Base-by-base conservation (phyloP, 2,888 invertebrate genomes). In the Cerastis rubricosa region DNA sequence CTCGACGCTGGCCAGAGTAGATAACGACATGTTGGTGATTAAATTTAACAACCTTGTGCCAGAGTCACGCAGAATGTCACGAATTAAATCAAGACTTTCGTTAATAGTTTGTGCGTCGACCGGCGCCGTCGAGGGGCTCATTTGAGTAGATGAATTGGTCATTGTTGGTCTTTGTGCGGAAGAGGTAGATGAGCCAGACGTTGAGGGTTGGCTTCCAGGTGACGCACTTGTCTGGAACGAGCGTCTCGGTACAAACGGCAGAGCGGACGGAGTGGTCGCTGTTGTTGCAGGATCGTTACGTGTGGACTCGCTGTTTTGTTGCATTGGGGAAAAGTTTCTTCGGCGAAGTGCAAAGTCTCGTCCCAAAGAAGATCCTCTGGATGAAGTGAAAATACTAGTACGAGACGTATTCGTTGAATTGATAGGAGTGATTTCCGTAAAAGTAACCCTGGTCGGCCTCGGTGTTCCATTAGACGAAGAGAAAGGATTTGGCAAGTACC, bases 41-140 rank as follows among this genome's bases (percentile, higher is more conserved):
- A 97, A 91, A 86, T 96, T 96, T 61, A 97, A 89, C 29, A 97
- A 88, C 70, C 96, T 91, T 17, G 96, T 95, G 7, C 97, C 96
- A 0, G 97, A 97, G 88, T 96, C 97, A 71, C 96, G 92, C 17
- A 97, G 90, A 79, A 97, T 97, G 79, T 96, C 96, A 22, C 97
- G 92, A 71, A 97, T 96, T 43, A 96, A 88, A 81, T 97, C 95
- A 43, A 97, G 92, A 78, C 96, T 96, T 81, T 96, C 96, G 74
- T 95, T 95, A 65, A 96, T 95, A 17, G 95, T 93, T 84, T 95
- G 94, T 57, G 96, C 95, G 83, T 96, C 96, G n/a, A 93, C 92
- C 6, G 94, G 91, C 0, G 92, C 86, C 7, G 90, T 88, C 49
- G 87, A 89, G 35, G 93, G 93, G 78, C 93, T 93, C 91, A 94